Evolutionary conservation across 2,888 invertebrate species (phyloP), one percentile per base, ranked within the genome.

Genomic region (Smittia sp.): DNA sequence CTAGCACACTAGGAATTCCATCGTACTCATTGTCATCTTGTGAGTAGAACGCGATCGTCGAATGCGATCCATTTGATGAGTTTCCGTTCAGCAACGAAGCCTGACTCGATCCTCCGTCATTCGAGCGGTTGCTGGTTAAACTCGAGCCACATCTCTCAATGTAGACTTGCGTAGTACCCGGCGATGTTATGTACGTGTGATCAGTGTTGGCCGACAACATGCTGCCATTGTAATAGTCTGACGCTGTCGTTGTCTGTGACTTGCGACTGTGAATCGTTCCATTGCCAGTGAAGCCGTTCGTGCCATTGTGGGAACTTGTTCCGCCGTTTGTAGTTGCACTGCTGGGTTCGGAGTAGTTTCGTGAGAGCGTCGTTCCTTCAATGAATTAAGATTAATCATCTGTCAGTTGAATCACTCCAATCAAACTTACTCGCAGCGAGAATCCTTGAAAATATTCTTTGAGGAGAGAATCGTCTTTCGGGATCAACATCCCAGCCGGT

Each of bases 401-500:
- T 15, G 13, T 67, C 1, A 32, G 27, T 11, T 62, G 15, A 2
- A 9, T 38, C 13, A 38, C 25, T 20, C 1, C 27, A 15, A 18
- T 38, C 9, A 1, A 18, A 72, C 72, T 38, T 25, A 72, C 72
- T 72, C 18, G 38, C 38, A 0, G 27, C 62, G 7, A 58, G 78
- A 9, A 82, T 75, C n/a, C 78, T 77, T n/a, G 78, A 77, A 74
- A 94, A 91, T 78, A 94, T 90, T 75, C 89, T 90, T 82, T 94
- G 94, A 72, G 92, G 94, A 77, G 90, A 89, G 80, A 91, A 90
- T 24, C 91, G 83, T 63, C 85, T 83, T 74, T 88, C 88, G 6
- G 89, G 89, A 80, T 90, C 89, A 72, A 85, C 81, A 78, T 88
- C 87, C 95, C 95, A 96, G 79, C 94, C 94, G 78, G 91, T 90